phyloP scores from a whole-genome alignment of 1,140 invertebrate species.

The Apocrypta bakeri region DNA sequence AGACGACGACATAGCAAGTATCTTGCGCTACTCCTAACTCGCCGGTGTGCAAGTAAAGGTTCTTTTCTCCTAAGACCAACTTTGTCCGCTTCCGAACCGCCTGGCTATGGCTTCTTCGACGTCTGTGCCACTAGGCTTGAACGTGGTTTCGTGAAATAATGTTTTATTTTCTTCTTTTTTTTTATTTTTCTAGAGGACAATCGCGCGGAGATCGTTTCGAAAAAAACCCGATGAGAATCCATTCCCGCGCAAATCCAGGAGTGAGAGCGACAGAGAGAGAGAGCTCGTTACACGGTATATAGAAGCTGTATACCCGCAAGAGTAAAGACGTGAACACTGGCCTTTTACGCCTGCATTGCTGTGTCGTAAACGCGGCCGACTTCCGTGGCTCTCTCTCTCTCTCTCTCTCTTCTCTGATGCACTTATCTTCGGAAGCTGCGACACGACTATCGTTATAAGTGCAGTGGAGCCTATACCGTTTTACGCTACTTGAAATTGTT shows the following conservation, averaged over 20 bases:
- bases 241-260: no score
- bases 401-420: no score
- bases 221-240: background rate
- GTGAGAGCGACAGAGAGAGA: no score
- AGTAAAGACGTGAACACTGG: slow-evolving; percentile 1
- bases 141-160: no score
- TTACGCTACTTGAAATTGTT: slow-evolving; percentile 10
- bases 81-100: no score
- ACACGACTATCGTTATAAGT: slow-evolving; percentile 15
- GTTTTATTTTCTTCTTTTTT: no score
- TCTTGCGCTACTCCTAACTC: background rate
- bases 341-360: slow-evolving; percentile 7
- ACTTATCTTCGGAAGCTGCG: background rate
- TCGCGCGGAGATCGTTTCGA: no score
- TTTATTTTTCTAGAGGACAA: no score
- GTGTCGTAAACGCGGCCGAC: slow-evolving; percentile 13
- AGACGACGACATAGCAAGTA: background rate
- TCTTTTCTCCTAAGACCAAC: background rate
- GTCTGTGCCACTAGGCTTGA: no score
- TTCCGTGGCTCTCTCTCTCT: slow-evolving; percentile 1
- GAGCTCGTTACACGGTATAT: no score
- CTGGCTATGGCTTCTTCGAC: background rate
- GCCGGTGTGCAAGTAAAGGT: slow-evolving; percentile 4
- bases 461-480: background rate
- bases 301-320: no score